Percentiles rank a stretch among this genome's conserved stretches.
Conservation (phyloP, 2,797 vertebrate genomes). For the Esox lucius region DNA sequence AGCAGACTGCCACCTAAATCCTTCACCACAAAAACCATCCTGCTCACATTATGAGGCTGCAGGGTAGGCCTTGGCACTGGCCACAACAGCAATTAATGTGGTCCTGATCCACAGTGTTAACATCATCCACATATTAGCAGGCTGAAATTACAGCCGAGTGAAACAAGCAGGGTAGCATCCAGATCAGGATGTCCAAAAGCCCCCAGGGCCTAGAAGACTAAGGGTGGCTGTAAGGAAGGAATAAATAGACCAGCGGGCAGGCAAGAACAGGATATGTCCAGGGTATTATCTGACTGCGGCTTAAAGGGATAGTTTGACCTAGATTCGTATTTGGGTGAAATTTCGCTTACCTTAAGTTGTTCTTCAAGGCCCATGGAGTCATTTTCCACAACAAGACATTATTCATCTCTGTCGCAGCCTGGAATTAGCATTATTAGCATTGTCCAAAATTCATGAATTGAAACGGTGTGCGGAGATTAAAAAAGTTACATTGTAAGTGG, state of each 20-base stretch:
- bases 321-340: too few relatives aligned
- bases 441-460: too few relatives aligned
- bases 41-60: background rate
- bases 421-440: too few relatives aligned
- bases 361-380: too few relatives aligned
- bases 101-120: constrained; percentile 18
- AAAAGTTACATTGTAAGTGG: too few relatives aligned
- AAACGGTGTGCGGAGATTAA: too few relatives aligned
- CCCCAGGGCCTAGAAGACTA: background rate
- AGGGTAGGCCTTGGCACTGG: constrained; percentile 16
- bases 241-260: constrained; percentile 1
- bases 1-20: constrained; percentile 21
- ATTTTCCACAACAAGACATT: too few relatives aligned
- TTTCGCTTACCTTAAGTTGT: too few relatives aligned
- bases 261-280: background rate
- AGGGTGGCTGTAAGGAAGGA: background rate
- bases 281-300: background rate
- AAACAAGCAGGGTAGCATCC: constrained; percentile 22
- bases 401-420: too few relatives aligned
- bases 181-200: constrained; percentile 14
- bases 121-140: constrained; percentile 8
- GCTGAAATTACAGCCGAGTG: constrained; percentile 47
- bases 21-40: background rate
- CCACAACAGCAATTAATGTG: constrained; percentile 13
- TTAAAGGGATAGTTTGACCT: too few relatives aligned